Conservation (phyloP, 92 coral and sea anemone species). For the Palythoa caribaeorum region DNA sequence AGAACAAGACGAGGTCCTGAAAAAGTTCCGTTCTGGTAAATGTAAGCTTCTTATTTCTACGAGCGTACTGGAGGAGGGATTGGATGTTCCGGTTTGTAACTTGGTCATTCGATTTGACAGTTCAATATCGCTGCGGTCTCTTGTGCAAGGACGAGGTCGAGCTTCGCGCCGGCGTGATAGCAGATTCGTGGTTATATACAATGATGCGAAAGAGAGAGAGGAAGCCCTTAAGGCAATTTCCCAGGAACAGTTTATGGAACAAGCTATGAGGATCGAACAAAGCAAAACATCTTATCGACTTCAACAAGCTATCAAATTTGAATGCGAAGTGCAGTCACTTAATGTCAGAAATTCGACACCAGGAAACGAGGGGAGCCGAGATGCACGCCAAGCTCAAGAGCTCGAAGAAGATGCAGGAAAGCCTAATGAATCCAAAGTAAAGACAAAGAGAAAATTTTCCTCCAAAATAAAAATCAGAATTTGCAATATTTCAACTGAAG, state of each 20-base stretch:
- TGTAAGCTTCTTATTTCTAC: slow-evolving; percentile 90
- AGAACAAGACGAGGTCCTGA: slow-evolving; percentile 87
- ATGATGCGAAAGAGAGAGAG: slow-evolving; percentile 67
- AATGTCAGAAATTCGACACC: background rate
- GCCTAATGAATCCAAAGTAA: slow-evolving; percentile 27
- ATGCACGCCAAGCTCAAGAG: background rate
- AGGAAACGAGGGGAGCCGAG: background rate
- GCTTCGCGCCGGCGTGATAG: slow-evolving; percentile 93
- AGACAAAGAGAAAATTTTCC: slow-evolving; percentile 5
- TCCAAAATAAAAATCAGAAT: slow-evolving; percentile 50
- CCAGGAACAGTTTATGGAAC: slow-evolving; percentile 84
- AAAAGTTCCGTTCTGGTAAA: slow-evolving; percentile 88
- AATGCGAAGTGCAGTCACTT: slow-evolving; percentile 74
- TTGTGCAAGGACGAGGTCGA: slow-evolving; percentile 95
- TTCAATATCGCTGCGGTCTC: slow-evolving; percentile 75
- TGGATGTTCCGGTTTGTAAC: slow-evolving; percentile 98
- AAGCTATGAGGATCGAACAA: slow-evolving; percentile 68
- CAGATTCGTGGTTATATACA: slow-evolving; percentile 84
- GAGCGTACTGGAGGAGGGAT: slow-evolving; percentile 94
- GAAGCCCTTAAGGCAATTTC: slow-evolving; percentile 61
- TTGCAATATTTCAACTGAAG: slow-evolving; percentile 43
- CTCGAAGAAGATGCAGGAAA: background rate
- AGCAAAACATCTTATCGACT: slow-evolving; percentile 3
- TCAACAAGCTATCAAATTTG: slow-evolving; percentile 63
- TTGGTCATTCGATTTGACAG: slow-evolving; percentile 94